Percentiles rank a stretch among this genome's conserved stretches.
These are phyloP conservation scores for Scarus forsteni DNA, from an alignment of 2,797 vertebrate genomes.

Conservation along the genomic window DNA sequence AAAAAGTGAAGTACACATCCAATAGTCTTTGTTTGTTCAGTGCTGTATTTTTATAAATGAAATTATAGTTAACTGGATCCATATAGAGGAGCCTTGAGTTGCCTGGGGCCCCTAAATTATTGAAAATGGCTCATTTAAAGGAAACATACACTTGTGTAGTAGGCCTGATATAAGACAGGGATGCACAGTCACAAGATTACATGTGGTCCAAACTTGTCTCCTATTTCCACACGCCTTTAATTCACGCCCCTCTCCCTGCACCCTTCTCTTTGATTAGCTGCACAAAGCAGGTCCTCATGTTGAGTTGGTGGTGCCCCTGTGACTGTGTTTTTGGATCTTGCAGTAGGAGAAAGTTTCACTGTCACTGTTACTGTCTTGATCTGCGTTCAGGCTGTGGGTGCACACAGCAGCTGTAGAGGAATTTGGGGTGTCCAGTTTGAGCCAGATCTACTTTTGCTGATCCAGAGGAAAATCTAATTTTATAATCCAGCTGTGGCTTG, in stretches of 20 bases:
- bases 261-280: constrained; percentile 1
- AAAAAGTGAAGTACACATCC: too few species aligned
- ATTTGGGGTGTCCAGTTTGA: constrained; percentile 39
- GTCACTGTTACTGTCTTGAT: constrained; percentile 52
- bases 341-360: constrained; percentile 59
- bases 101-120: too few species aligned
- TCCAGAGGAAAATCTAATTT: constrained; percentile 58
- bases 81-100: too few species aligned
- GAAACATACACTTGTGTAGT: constrained; percentile 76
- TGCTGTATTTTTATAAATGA: too few species aligned
- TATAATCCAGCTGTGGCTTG: constrained; percentile 34
- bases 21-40: too few species aligned
- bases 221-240: constrained; percentile 35
- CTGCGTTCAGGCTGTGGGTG: constrained; percentile 34
- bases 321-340: constrained; percentile 29
- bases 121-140: too few species aligned
- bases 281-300: constrained; percentile 26
- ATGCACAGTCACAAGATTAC: constrained; percentile 24
- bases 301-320: constrained; percentile 14
- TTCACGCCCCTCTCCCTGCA: constrained; percentile 1
- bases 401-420: constrained; percentile 44
- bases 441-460: constrained; percentile 65
- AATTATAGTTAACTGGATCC: too few species aligned
- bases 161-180: constrained; percentile 54
- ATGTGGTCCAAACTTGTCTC: constrained; percentile 15